Base-by-base conservation (phyloP, 2,888 invertebrate species). In the Thera obeliscata region DNA sequence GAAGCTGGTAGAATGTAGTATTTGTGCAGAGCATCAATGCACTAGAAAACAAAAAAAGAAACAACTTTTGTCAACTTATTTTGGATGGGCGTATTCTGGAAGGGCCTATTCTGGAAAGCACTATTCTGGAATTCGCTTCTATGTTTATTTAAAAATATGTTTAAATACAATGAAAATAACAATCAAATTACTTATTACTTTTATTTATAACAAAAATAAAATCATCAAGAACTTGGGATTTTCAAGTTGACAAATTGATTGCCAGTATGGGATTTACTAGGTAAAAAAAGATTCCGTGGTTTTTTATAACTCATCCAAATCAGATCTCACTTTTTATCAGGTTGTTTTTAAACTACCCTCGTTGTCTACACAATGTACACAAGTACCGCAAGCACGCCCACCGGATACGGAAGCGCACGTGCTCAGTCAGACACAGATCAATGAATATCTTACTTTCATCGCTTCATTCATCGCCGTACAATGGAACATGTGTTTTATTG, bases 351-450 rank as follows among this genome's bases (percentile, higher is more conserved):
- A 48, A 58, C 36, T 61, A 50, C 65, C 56, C 56, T 48, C 56
- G 60, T 61, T 65, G 41, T 63, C 61, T 70, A 62, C 61, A 68
- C 59, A 73, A 67, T 22, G 22, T 70, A 62, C 68, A 68, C 59
- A 73, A 67, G 72, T 71, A 74, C 75, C 78, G 80, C 69, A 70
- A 73, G 41, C 57, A 66, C 68, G 61, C 64, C 67, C 36, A 73
- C 75, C 76, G 76, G 76, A 77, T 76, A 67, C 77, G 80, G 80
- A 78, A 78, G 74, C 78, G 75, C 80, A 78, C 78, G 80, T 74
- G 80, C 78, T 76, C 75, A 67, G 61, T 76, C 75, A 67, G 59
- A 54, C 56, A 70, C 36, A 58, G 59, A 71, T 67, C 67, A 66
- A 69, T 65, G 66, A 59, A 66, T 65, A 61, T 66, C 66, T 67